phyloP scores from a whole-genome alignment of 2,113 vertebrate genomes.

The Centropus unirufus region DNA sequence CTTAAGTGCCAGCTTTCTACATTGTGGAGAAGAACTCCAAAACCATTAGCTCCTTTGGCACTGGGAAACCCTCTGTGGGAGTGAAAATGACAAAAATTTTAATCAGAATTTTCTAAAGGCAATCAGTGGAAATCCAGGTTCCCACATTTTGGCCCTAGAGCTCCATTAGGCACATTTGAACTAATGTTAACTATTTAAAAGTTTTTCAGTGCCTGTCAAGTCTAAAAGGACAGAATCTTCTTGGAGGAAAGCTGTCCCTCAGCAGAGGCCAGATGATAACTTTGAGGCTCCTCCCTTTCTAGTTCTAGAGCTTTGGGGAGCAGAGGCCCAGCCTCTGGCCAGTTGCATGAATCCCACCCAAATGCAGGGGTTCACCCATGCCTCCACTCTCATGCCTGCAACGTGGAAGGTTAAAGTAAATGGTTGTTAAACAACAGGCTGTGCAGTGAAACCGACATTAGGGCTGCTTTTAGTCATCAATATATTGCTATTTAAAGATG shows the following conservation, averaged over 20 bases:
- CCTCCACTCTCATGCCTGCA: background rate
- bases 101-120: background rate
- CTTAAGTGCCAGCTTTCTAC: background rate
- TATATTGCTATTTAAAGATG: slow-evolving; percentile 14
- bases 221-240: background rate
- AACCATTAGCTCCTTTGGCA: background rate
- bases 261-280: background rate
- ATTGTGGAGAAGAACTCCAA: background rate
- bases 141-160: background rate
- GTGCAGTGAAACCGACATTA: background rate
- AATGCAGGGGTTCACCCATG: background rate
- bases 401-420: background rate
- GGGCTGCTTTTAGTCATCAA: slow-evolving; percentile 6
- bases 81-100: background rate
- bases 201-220: background rate
- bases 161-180: background rate
- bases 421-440: background rate
- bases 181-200: background rate
- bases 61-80: background rate
- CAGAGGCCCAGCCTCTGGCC: background rate
- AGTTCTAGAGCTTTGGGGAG: background rate
- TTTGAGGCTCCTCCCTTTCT: background rate
- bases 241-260: background rate
- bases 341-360: background rate
- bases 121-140: background rate